Evolutionary conservation across 2,113 vertebrate genomes (phyloP).

Genomic region (Thamnophis sirtalis): DNA sequence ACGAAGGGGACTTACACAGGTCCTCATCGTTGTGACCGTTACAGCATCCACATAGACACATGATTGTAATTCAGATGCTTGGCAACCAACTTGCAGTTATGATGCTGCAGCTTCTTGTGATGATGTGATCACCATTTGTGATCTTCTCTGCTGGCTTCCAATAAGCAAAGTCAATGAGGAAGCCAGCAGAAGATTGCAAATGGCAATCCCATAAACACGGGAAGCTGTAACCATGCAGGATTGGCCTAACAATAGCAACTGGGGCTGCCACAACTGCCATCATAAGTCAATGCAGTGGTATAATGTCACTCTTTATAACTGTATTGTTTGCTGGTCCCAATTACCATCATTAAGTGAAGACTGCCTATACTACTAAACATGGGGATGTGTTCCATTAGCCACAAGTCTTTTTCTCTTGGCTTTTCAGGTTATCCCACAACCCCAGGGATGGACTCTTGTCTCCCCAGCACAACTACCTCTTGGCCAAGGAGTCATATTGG

Average conservation of each 20-base stretch:
- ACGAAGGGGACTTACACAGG: neutral
- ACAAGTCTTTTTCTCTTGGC: neutral
- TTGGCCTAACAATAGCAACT: neutral
- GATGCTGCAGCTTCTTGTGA: neutral
- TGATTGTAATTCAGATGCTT: neutral
- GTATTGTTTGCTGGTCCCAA: neutral
- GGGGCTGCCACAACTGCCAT: neutral
- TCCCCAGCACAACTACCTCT: conserved; percentile 31
- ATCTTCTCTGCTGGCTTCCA: neutral
- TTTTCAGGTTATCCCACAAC: conserved; percentile 58
- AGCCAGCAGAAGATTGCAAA: neutral
- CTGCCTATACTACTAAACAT: neutral
- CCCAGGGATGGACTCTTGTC: conserved; percentile 43
- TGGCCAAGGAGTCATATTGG: conserved; percentile 67
- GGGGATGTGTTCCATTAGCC: neutral
- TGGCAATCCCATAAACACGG: neutral
- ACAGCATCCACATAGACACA: neutral
- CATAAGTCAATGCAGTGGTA: neutral
- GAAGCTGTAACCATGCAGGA: neutral
- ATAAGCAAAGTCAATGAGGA: neutral
- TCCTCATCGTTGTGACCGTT: neutral
- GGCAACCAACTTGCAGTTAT: neutral
- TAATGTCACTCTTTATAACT: neutral
- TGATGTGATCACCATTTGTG: neutral
- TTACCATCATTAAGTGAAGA: neutral